Evolutionary conservation across 2,113 vertebrate genomes (phyloP).

Genomic region (Neolamprologus kungweensis): DNA sequence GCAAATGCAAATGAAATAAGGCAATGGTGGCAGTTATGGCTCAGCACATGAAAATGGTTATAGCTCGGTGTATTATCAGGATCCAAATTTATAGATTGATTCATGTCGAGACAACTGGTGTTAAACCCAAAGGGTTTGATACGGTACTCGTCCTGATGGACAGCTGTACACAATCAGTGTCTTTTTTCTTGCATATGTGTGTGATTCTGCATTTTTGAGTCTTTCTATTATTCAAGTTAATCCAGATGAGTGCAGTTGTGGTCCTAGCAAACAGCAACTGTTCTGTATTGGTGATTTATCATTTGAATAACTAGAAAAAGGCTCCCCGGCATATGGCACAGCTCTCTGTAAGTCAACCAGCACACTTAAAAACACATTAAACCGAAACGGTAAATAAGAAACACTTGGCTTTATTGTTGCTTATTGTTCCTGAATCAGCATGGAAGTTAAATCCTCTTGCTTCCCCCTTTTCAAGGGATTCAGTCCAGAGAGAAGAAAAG

Average conservation of each 20-base stretch:
- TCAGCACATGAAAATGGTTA: neutral
- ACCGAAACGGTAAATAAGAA: slow-evolving; percentile 38
- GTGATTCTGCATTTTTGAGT: neutral
- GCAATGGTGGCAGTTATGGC: neutral
- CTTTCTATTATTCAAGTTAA: neutral
- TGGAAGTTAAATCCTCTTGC: slow-evolving; percentile 7
- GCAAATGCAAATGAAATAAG: slow-evolving; percentile 22
- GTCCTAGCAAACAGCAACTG: slow-evolving; percentile 9
- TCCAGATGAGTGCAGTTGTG: slow-evolving; percentile 2
- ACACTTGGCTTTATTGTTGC: slow-evolving; percentile 36
- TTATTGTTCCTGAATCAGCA: slow-evolving; percentile 26
- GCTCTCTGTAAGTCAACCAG: neutral
- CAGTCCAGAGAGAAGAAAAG: neutral
- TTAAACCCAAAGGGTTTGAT: neutral
- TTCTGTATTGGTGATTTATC: slow-evolving; percentile 20
- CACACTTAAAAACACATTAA: slow-evolving; percentile 49
- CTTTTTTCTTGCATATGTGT: neutral
- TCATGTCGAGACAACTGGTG: neutral
- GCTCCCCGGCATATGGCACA: slow-evolving; percentile 2
- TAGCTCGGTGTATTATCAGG: neutral
- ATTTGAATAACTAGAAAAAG: slow-evolving; percentile 34
- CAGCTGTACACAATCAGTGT: neutral
- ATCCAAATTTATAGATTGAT: neutral
- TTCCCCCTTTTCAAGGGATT: neutral
- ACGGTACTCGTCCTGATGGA: rapidly evolving